Evolutionary conservation across 1,140 invertebrate genomes (phyloP).

Genomic region (Bombyx mandarina): DNA sequence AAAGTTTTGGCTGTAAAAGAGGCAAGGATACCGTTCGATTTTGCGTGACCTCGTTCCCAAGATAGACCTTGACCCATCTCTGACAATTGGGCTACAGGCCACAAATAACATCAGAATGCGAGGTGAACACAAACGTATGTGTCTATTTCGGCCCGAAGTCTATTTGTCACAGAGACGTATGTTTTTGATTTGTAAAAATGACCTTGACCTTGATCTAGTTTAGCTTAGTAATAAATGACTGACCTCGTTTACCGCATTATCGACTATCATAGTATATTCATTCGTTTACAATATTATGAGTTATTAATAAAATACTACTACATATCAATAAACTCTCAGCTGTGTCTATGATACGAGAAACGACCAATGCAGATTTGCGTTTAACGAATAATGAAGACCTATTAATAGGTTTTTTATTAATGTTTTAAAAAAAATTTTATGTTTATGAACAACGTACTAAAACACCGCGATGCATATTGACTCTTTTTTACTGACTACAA

Average conservation of each 20-base stretch:
- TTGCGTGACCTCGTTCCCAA: conserved; percentile 27
- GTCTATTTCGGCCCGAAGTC: conserved; percentile 49
- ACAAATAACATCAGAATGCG: conserved; percentile 52
- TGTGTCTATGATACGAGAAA: too few relatives aligned
- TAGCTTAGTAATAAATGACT: conserved; percentile 60
- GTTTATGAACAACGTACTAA: too few relatives aligned
- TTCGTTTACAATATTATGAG: conserved; percentile 25
- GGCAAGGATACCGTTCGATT: not conserved
- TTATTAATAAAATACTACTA: too few relatives aligned
- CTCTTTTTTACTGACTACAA: too few relatives aligned
- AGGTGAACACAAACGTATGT: conserved; percentile 45
- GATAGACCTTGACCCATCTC: conserved; percentile 62
- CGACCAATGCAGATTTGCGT: too few relatives aligned
- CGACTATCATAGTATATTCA: conserved; percentile 53
- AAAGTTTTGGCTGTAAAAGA: too few relatives aligned
- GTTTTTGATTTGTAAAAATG: conserved; percentile 69
- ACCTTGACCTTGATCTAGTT: conserved; percentile 70
- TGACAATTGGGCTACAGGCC: conserved; percentile 39
- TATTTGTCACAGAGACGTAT: conserved; percentile 54
- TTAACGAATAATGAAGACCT: too few relatives aligned
- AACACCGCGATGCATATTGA: too few relatives aligned
- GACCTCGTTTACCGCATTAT: conserved; percentile 67
- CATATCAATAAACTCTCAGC: too few relatives aligned
- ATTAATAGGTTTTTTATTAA: too few relatives aligned
- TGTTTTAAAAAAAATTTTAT: too few relatives aligned